A percentile compares a stretch with the other conserved stretches of the same genome.
phyloP scores from a whole-genome alignment of 2,888 invertebrate species.

The Polymixis flavicincta region DNA sequence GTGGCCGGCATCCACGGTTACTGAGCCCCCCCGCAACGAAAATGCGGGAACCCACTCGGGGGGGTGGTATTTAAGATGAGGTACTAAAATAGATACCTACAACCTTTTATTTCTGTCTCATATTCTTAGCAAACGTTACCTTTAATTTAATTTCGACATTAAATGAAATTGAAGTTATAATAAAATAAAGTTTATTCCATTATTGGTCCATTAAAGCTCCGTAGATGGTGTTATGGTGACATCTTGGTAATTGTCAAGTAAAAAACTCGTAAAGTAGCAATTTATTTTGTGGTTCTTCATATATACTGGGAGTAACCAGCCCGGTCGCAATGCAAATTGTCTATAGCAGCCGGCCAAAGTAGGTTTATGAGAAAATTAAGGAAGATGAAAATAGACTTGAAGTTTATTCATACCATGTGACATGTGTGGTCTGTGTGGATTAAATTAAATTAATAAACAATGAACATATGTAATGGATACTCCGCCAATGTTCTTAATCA shows the following conservation, averaged over 20 bases:
- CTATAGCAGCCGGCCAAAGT: slow-evolving; percentile 35
- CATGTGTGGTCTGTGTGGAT: slow-evolving; percentile 28
- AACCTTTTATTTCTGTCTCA: slow-evolving; percentile 8
- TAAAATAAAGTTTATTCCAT: slow-evolving; percentile 20
- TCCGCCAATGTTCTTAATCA: neutral
- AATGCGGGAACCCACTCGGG: too few species aligned
- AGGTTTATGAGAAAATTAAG: slow-evolving; percentile 40
- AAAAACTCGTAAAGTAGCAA: slow-evolving; percentile 37
- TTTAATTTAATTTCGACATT: slow-evolving; percentile 17
- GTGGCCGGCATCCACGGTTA: too few species aligned
- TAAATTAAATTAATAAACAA: slow-evolving; percentile 10
- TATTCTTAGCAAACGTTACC: neutral
- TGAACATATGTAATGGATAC: neutral
- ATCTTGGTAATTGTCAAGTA: slow-evolving; percentile 53
- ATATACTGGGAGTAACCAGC: slow-evolving; percentile 3
- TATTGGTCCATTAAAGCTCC: slow-evolving; percentile 37
- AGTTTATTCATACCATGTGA: slow-evolving; percentile 23
- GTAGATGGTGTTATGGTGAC: slow-evolving; percentile 54
- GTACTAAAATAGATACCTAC: neutral
- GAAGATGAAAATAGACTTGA: slow-evolving; percentile 29
- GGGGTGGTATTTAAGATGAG: neutral
- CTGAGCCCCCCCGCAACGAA: too few species aligned
- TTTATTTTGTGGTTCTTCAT: slow-evolving; percentile 47
- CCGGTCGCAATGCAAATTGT: slow-evolving; percentile 26
- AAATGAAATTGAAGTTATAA: slow-evolving; percentile 30